Conservation (phyloP, 2,797 vertebrate genomes). For the Psittacula echo region DNA sequence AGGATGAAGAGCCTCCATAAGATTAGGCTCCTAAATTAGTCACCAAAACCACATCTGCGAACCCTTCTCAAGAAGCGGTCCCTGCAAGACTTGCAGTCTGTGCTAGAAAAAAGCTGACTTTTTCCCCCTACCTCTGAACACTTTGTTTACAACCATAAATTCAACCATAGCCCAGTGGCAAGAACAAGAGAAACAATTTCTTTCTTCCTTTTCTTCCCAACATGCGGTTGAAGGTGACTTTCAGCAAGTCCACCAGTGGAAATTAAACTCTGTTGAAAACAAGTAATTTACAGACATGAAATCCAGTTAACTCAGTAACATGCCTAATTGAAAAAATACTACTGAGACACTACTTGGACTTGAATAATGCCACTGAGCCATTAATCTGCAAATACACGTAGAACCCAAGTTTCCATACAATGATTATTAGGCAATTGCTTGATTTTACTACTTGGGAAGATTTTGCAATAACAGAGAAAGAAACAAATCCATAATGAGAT, state of each 20-base stretch:
- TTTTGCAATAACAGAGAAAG: background rate
- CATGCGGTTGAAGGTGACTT: background rate
- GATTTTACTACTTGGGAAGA: background rate
- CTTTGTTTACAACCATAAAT: background rate
- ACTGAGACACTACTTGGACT: background rate
- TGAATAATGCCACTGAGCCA: background rate
- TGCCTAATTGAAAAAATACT: background rate
- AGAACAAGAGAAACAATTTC: background rate
- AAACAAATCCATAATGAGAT: background rate
- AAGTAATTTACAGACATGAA: background rate
- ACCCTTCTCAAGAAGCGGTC: background rate
- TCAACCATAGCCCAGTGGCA: background rate
- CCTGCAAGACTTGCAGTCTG: background rate
- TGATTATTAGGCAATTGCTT: background rate
- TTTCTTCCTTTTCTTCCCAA: background rate
- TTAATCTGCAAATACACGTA: background rate
- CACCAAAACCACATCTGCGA: background rate
- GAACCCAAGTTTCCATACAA: background rate
- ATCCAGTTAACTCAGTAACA: background rate
- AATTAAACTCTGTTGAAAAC: background rate
- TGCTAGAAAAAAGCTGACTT: background rate
- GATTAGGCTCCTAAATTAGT: background rate
- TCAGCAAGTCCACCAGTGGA: background rate
- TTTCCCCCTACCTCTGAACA: background rate
- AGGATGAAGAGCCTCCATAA: background rate